phyloP scores from a whole-genome alignment of 2,113 vertebrate genomes.

The Ictalurus punctatus region DNA sequence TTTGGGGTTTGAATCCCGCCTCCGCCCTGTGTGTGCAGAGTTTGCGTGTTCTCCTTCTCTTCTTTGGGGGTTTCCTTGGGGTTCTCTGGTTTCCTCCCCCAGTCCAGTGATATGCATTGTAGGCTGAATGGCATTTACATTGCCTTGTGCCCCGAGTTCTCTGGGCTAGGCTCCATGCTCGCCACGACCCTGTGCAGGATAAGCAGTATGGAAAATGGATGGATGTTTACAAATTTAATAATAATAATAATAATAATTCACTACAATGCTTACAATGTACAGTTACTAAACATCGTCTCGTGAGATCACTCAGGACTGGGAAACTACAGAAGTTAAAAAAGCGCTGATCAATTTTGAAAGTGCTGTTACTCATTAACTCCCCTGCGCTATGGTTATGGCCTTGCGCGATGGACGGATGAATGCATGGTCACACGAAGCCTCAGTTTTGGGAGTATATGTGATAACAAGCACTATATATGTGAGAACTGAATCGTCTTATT shows the following conservation, averaged over 20 bases:
- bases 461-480: not conserved
- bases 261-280: not conserved
- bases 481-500: not conserved
- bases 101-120: too few relatives aligned
- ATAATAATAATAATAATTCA: not conserved
- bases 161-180: too few relatives aligned
- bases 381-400: not conserved
- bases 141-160: too few relatives aligned
- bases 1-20: too few relatives aligned
- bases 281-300: not conserved
- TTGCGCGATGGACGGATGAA: not conserved
- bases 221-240: too few relatives aligned
- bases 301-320: not conserved
- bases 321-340: not conserved
- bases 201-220: too few relatives aligned
- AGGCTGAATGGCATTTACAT: too few relatives aligned
- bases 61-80: too few relatives aligned
- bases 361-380: not conserved
- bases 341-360: not conserved
- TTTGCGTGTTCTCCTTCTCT: too few relatives aligned
- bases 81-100: too few relatives aligned
- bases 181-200: too few relatives aligned
- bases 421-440: not conserved
- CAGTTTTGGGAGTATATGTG: not conserved
- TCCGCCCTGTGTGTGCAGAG: too few relatives aligned